Percentiles rank a stretch among this genome's conserved stretches.
Conservation (phyloP, 2,888 invertebrate species). For the Drymonia ruficornis region DNA sequence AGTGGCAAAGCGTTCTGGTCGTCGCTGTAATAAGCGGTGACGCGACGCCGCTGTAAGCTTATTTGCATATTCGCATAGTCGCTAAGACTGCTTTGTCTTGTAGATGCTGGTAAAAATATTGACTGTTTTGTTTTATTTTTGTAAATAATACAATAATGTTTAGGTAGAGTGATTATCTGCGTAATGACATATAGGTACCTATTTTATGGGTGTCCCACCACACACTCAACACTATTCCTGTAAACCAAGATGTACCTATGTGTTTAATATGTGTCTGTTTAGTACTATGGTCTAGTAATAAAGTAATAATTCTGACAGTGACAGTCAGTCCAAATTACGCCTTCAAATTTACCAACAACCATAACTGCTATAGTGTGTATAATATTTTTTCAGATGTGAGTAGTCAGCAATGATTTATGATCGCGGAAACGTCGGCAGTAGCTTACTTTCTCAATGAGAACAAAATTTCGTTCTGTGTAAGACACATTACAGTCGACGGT, state of each 20-base stretch:
- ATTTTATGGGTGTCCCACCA: too few relatives aligned
- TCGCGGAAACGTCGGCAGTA: background rate
- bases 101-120: background rate
- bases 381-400: too few relatives aligned
- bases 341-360: too few relatives aligned
- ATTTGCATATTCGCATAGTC: slow-evolving; percentile 28
- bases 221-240: too few relatives aligned
- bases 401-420: background rate
- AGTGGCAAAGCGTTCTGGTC: background rate
- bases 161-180: too few relatives aligned
- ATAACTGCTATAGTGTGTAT: too few relatives aligned
- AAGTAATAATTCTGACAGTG: too few relatives aligned
- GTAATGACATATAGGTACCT: too few relatives aligned
- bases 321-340: too few relatives aligned
- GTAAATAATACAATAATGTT: slow-evolving; percentile 5
- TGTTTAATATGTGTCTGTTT: too few relatives aligned
- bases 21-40: slow-evolving; percentile 6
- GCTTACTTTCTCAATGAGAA: slow-evolving; percentile 42
- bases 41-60: slow-evolving; percentile 13
- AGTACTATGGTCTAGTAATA: too few relatives aligned
- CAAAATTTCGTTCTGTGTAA: slow-evolving; percentile 56
- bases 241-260: too few relatives aligned
- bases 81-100: background rate
- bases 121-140: background rate
- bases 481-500: slow-evolving; percentile 57